Conservation (phyloP, 2,113 vertebrate species). For the Pteruthius melanotis region DNA sequence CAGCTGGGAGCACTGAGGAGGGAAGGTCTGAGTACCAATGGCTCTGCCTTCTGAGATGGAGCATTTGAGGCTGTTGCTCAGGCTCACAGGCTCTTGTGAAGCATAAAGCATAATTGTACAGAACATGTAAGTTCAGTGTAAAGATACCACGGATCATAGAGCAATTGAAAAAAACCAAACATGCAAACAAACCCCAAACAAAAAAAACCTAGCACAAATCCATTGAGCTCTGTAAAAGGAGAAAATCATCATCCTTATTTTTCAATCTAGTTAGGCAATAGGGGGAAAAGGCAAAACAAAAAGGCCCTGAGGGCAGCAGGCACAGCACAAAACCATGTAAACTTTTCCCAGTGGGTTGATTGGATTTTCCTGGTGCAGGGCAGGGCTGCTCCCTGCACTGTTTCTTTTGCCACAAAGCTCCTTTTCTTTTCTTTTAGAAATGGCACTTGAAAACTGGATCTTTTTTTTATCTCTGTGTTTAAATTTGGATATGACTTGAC, state of each 20-base stretch:
- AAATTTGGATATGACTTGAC: neutral
- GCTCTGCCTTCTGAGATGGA: neutral
- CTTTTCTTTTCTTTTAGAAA: conserved; percentile 16
- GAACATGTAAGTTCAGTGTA: fast-evolving
- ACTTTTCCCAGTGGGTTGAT: neutral
- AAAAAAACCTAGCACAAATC: neutral
- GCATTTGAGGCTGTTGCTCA: neutral
- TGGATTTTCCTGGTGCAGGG: neutral
- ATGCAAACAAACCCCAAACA: fast-evolving
- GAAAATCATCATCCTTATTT: neutral
- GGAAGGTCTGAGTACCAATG: neutral
- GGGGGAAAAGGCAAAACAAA: neutral
- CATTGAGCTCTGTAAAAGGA: neutral
- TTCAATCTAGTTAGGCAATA: neutral
- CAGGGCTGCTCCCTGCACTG: neutral
- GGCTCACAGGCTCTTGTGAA: neutral
- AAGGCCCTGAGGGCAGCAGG: neutral
- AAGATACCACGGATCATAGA: neutral
- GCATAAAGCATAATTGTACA: neutral
- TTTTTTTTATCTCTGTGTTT: neutral
- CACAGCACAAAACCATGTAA: neutral
- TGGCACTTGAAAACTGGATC: neutral
- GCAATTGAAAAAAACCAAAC: neutral
- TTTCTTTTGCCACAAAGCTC: neutral
- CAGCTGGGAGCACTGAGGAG: neutral